phyloP scores from a whole-genome alignment of 2,797 vertebrate genomes.

The Protosalanx chinensis region DNA sequence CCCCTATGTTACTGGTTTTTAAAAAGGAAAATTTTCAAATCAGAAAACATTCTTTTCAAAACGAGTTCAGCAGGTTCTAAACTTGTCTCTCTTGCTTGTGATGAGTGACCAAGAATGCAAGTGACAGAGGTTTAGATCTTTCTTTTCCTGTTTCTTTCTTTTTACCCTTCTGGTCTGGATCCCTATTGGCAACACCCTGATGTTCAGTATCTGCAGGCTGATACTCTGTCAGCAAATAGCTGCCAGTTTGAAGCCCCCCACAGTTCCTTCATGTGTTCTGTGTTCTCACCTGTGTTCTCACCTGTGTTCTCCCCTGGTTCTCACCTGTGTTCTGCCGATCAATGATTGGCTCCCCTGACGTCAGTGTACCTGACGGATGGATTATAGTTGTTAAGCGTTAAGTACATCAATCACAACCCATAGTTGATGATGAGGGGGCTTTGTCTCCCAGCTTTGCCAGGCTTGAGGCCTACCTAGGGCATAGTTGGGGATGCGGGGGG shows the following conservation, averaged over 20 bases:
- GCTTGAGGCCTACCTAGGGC: too few species aligned
- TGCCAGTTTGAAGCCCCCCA: too few species aligned
- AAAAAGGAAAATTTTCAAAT: constrained; percentile 33
- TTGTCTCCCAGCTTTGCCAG: too few species aligned
- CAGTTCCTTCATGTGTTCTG: too few species aligned
- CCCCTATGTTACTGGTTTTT: not conserved
- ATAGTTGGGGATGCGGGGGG: too few species aligned
- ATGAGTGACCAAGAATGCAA: constrained; percentile 62
- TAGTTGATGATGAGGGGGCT: too few species aligned
- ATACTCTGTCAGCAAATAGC: too few species aligned
- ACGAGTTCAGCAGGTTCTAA: constrained; percentile 69
- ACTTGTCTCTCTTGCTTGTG: constrained; percentile 38
- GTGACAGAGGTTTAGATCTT: constrained; percentile 9
- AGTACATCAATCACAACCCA: not conserved
- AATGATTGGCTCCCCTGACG: not conserved
- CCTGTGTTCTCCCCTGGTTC: not conserved
- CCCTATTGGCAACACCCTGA: too few species aligned
- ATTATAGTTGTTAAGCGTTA: not conserved
- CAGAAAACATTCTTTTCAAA: constrained; percentile 30
- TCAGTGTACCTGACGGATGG: not conserved
- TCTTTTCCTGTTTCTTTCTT: too few species aligned
- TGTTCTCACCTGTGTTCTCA: not conserved
- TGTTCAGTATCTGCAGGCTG: too few species aligned
- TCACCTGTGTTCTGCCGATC: not conserved
- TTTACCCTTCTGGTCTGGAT: too few species aligned